Base-by-base conservation (phyloP, 2,797 vertebrate genomes). In the Microctenopoma lineatum region DNA sequence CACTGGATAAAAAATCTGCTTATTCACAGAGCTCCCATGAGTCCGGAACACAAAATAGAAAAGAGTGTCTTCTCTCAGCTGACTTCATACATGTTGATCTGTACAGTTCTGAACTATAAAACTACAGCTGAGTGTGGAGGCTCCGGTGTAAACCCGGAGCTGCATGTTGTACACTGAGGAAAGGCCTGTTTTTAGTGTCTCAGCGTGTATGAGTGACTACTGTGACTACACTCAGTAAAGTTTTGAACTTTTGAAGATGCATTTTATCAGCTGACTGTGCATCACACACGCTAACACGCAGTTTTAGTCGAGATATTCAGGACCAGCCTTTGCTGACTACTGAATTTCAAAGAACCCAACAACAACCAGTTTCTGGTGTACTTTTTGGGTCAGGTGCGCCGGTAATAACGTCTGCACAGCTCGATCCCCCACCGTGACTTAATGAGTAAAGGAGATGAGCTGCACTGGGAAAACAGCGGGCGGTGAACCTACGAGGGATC, bases 121-220 rank as follows among this genome's bases (percentile, higher is more conserved):
- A 16, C 1, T 2, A 14, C 3, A 4, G 4, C 9, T 6, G 2
- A 26, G 59, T 16, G 45, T 50, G 26, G 4, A 55, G n/a, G 39
- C 29, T 46, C 0, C 1, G 41, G 15, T 6, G 6, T 10, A 59
- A 72, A 27, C 54, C 44, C 16, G 0, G 41, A 36, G 58, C 41
- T 66, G 25, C 7, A 2, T 48, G 47, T n/a, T 16, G 32, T 14
- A 5, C 3, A 14, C 25, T 36, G 55, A 61, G 57, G 69, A 82
- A 79, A 14, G 65, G 38, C 65, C 75, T 86, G 89, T 86, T 85
- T 75, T 71, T 80, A 77, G 84, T 4, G 9, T 42, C 66, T 73
- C 7, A 36, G 13, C 15, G 8, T 5, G 29, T 32, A 32, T 34
- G 32, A 34, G 32, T 34, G 5, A 32, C 29, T 32, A 32, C 29